A percentile compares a stretch with the other conserved stretches of the same genome.
Conservation (phyloP, 1,140 invertebrate species). For the Cherax destructor region DNA sequence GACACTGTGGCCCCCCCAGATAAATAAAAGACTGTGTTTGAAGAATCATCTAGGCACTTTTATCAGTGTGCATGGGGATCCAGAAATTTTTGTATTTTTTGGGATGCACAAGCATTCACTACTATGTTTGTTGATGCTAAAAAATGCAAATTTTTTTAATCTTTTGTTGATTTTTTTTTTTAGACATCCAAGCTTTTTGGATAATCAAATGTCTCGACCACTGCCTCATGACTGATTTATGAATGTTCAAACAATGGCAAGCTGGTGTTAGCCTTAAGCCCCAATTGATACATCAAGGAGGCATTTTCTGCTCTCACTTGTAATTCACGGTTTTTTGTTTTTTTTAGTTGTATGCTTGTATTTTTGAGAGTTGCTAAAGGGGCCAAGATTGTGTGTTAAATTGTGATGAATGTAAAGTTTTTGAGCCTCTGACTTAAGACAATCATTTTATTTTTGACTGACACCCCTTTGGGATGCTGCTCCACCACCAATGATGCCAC, state of each 20-base stretch:
- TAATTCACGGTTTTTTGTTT: background rate
- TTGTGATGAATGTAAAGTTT: background rate
- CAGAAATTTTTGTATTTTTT: background rate
- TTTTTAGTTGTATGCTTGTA: background rate
- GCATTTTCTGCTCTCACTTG: background rate
- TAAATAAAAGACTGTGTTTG: too few relatives aligned
- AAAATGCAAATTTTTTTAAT: background rate
- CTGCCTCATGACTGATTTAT: background rate
- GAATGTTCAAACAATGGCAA: background rate
- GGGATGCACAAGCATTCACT: background rate
- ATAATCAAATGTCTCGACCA: background rate
- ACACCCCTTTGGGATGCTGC: background rate
- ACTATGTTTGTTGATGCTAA: conserved; percentile 1
- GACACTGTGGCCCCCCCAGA: too few relatives aligned
- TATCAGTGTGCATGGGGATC: background rate
- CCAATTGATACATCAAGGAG: background rate
- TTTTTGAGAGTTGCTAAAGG: background rate
- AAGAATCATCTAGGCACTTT: background rate
- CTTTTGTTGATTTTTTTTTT: background rate
- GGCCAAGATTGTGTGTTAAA: background rate
- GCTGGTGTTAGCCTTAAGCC: background rate
- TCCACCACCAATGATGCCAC: background rate
- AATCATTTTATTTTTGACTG: background rate
- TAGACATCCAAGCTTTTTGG: background rate
- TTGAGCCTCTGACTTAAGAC: background rate